These are phyloP conservation scores for Pachydiplax longipennis DNA, from an alignment of 2,888 invertebrate genomes.

Conservation along the genomic window DNA sequence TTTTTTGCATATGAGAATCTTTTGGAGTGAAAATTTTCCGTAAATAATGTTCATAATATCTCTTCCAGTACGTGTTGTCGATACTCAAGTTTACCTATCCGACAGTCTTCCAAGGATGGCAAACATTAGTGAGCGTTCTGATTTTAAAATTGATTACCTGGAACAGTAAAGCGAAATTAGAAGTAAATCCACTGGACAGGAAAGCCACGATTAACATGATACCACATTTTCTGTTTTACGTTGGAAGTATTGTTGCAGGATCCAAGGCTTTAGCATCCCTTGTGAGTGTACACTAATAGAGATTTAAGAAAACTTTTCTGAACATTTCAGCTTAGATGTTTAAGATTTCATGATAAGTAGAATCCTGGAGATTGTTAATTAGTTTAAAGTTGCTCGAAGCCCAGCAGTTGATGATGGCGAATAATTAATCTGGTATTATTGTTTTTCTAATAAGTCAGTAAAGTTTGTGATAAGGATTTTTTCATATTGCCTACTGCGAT, in stretches of 20 bases:
- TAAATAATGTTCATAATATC: neutral
- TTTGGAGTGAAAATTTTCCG: neutral
- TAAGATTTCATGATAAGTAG: neutral
- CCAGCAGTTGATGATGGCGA: no score
- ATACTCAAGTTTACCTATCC: constrained; percentile 55
- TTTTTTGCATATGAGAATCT: neutral
- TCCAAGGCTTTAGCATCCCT: constrained; percentile 54
- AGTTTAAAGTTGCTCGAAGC: no score
- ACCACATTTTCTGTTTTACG: constrained; percentile 54
- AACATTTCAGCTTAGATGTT: neutral
- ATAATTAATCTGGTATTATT: no score
- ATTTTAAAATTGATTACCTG: constrained; percentile 52
- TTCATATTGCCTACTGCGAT: no score
- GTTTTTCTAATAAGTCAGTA: no score
- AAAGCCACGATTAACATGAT: constrained; percentile 52
- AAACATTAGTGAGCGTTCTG: constrained; percentile 54
- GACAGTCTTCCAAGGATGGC: constrained; percentile 56
- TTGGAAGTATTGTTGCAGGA: constrained; percentile 54
- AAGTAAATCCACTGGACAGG: constrained; percentile 52
- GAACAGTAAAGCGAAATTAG: constrained; percentile 48
- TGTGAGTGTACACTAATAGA: constrained; percentile 48
- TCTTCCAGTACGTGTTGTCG: constrained; percentile 54
- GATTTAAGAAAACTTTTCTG: neutral
- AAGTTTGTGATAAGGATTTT: no score
- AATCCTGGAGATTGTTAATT: neutral